A percentile compares a stretch with the other conserved stretches of the same genome.
Evolutionary conservation across 2,113 vertebrate genomes (phyloP).

Genomic region (Ciconia maguari): DNA sequence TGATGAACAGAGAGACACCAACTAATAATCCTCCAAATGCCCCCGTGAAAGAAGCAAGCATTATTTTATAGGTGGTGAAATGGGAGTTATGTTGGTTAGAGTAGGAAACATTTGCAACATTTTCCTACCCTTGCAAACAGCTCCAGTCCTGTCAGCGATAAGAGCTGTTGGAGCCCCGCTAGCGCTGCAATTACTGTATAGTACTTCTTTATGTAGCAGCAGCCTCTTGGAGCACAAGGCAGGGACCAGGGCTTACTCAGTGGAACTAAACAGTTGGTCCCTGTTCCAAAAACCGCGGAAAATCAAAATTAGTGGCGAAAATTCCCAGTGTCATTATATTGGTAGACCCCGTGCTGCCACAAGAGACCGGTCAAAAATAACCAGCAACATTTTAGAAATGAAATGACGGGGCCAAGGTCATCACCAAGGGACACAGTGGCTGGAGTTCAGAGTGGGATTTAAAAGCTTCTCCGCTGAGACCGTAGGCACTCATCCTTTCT

Average conservation of each 20-base stretch:
- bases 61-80: constrained; percentile 11
- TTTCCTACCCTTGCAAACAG: background rate
- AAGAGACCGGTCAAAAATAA: background rate
- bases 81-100: background rate
- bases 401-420: background rate
- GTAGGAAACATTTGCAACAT: background rate
- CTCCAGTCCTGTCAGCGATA: background rate
- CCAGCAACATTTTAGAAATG: background rate
- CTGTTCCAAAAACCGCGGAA: background rate
- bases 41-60: background rate
- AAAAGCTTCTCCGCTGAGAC: background rate
- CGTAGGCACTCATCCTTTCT: background rate
- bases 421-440: background rate
- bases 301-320: background rate
- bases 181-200: background rate
- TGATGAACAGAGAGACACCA: constrained; percentile 7
- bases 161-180: background rate
- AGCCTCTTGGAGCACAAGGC: background rate
- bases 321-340: background rate
- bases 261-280: background rate
- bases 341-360: background rate
- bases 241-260: background rate
- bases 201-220: background rate
- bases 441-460: background rate
- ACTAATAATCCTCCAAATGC: background rate